phyloP scores from a whole-genome alignment of 2,113 vertebrate genomes.

The Hydropotes inermis region DNA sequence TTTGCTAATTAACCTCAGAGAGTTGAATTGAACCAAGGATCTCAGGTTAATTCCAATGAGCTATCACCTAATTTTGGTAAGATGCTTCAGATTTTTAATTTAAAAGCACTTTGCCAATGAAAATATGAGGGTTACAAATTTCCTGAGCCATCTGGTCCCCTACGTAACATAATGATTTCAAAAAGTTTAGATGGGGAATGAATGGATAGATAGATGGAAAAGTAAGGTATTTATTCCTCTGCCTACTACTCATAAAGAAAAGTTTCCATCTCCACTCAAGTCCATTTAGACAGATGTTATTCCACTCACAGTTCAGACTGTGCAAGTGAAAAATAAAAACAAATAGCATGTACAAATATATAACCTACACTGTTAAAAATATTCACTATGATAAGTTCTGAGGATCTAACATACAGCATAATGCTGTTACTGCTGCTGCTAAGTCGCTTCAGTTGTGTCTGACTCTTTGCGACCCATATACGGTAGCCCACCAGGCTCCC shows the following conservation, averaged over 20 bases:
- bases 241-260: conserved; percentile 28
- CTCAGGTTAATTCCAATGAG: conserved; percentile 60
- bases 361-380: background rate
- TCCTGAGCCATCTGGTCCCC: conserved; percentile 36
- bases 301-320: background rate
- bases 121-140: conserved; percentile 42
- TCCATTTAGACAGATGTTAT: conserved; percentile 4
- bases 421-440: background rate
- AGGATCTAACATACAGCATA: background rate
- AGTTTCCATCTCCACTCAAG: background rate
- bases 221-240: background rate
- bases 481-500: background rate
- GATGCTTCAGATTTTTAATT: conserved; percentile 56
- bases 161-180: conserved; percentile 36
- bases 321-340: conserved; percentile 10
- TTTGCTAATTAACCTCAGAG: conserved; percentile 43
- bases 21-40: conserved; percentile 29
- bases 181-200: background rate
- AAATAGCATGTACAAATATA: background rate
- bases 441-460: rapidly evolving
- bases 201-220: conserved; percentile 3
- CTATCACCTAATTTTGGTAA: conserved; percentile 53
- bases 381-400: conserved; percentile 5
- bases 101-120: conserved; percentile 55
- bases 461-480: background rate